These are phyloP conservation scores for Pseudolaguvia tuberculata DNA, from an alignment of 2,113 vertebrate genomes.

Conservation along the genomic window DNA sequence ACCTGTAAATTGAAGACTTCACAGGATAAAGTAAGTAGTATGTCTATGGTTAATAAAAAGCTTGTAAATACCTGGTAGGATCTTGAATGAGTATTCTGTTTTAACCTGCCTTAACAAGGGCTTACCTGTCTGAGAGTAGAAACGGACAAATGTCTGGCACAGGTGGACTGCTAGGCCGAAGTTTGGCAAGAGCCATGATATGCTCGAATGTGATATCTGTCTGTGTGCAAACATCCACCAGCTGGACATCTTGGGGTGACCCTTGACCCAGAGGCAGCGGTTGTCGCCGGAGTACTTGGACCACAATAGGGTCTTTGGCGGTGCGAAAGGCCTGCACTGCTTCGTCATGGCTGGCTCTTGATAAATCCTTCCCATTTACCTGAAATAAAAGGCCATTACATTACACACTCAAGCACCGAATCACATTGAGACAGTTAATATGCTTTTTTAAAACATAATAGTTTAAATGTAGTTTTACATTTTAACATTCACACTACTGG, in stretches of 20 bases:
- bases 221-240: constrained; percentile 90
- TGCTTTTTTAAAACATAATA: too few relatives aligned
- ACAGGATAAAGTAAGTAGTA: background rate
- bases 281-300: constrained; percentile 89
- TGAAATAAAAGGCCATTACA: constrained; percentile 50
- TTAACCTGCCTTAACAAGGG: constrained; percentile 27
- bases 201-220: constrained; percentile 97
- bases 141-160: constrained; percentile 96
- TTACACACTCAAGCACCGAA: background rate
- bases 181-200: constrained; percentile 92
- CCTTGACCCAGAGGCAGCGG: constrained; percentile 72
- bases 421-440: too few relatives aligned
- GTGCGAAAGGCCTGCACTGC: constrained; percentile 85
- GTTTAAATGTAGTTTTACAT: too few relatives aligned
- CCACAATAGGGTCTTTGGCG: constrained; percentile 90
- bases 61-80: constrained; percentile 3
- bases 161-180: constrained; percentile 85
- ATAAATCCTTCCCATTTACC: constrained; percentile 94
- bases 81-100: background rate
- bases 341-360: constrained; percentile 89
- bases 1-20: background rate
- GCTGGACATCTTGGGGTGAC: constrained; percentile 74
- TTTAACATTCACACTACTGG: too few relatives aligned
- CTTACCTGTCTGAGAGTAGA: constrained; percentile 91
- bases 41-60: background rate